These are phyloP conservation scores for Platyrinchus mystaceus DNA, from an alignment of 2,797 vertebrate genomes.

Conservation along the genomic window DNA sequence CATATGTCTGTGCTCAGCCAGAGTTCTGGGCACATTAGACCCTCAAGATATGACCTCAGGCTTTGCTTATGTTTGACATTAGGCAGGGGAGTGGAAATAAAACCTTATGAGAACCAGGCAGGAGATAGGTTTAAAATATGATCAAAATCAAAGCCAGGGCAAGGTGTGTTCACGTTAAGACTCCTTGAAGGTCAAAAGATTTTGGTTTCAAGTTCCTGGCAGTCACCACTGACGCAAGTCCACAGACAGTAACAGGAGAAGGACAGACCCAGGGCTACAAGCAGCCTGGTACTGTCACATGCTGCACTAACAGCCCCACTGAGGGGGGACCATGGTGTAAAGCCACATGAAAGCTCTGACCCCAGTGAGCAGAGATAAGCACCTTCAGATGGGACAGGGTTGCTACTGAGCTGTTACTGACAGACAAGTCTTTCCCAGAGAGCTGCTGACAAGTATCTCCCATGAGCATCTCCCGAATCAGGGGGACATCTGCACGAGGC, in stretches of 20 bases:
- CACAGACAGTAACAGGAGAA: not conserved
- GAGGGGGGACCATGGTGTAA: not conserved
- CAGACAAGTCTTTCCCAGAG: not conserved
- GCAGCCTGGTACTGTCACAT: not conserved
- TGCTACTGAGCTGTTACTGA: not conserved
- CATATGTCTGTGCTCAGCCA: not conserved
- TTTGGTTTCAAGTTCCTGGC: not conserved
- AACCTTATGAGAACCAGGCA: not conserved
- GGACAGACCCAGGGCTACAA: not conserved
- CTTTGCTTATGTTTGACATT: not conserved
- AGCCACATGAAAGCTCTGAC: not conserved
- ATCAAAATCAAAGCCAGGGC: not conserved
- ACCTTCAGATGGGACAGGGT: not conserved
- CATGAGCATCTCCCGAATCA: rapidly evolving
- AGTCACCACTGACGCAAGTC: not conserved
- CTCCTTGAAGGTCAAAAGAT: not conserved
- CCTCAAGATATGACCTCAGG: not conserved
- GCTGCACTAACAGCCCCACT: not conserved
- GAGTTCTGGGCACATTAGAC: not conserved
- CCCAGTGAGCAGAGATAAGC: not conserved
- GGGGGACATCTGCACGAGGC: not conserved
- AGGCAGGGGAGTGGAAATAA: not conserved
- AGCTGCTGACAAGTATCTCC: not conserved
- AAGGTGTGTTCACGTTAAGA: not conserved
- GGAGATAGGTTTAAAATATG: not conserved